Evolutionary conservation across 2,888 invertebrate genomes (phyloP), one percentile per base, ranked within the genome.

Genomic region (Ochropleura leucogaster): DNA sequence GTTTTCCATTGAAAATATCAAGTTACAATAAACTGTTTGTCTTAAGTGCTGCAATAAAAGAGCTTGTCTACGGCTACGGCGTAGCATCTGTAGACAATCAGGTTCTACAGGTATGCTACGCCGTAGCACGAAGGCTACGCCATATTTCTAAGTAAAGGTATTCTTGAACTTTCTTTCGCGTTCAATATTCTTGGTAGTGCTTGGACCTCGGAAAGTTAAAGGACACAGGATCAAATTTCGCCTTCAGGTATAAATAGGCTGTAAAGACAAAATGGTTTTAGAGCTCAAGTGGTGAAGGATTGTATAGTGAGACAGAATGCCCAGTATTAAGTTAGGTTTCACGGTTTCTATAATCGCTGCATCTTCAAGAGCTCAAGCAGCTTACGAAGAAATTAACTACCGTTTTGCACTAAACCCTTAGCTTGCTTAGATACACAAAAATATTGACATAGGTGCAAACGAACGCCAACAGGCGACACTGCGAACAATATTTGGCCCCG

Each of bases 51-150:
- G 44, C 47, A 10, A 55, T 67, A 55, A 68, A 57, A 49, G 75
- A 51, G 20, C 3, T 67, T 16, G 9, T 67, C 40, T 80, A 74
- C 20, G 42, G 62, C 63, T 74, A 80, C 77, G 64, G 44, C 69
- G 79, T 76, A 64, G 81, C 40, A 68, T 57, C 51, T 20, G 53
- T 75, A 68, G 51, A 51, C 20, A 57, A 53, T 44, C 14, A 51
- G 59, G 47, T 7, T 80, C 55, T 68, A 68, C 57, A 53, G 47
- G 18, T 59, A 44, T 47, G 76, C 68, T 81, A 79, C 81, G 81
- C 12, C 79, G 79, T 79, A 81, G 78, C 55, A 30, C 14, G 12
- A 57, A 62, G 51, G 44, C 44, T 72, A 72, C 80, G 12, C n/a
- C 46, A 20, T 66, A 49, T 18, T 65, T 51, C 10, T 62, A 44